Conservation (phyloP, 2,797 vertebrate species). For the Octomys mimax region DNA sequence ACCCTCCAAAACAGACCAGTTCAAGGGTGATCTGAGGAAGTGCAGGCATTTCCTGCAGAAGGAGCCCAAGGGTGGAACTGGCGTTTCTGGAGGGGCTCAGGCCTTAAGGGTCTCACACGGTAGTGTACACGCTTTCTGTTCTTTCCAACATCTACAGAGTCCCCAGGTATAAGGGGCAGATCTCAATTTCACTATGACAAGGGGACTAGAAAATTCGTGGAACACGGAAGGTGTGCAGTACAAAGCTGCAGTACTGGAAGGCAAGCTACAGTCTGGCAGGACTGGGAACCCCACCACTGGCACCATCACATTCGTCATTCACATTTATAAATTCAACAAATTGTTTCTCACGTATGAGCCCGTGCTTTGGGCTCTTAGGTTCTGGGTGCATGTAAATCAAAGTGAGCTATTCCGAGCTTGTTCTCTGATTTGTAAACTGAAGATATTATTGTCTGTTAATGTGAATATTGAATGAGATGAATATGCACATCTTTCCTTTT, state of each 20-base stretch:
- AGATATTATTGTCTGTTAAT: not conserved
- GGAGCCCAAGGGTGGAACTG: accelerated
- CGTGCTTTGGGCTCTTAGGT: not conserved
- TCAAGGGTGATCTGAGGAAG: not conserved
- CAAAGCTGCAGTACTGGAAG: not conserved
- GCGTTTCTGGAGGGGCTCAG: not conserved
- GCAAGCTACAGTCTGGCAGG: not conserved
- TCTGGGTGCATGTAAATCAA: not conserved
- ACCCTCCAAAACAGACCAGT: not conserved
- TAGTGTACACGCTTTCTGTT: not conserved
- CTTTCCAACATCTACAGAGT: not conserved
- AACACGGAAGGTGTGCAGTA: not conserved
- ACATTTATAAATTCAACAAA: not conserved
- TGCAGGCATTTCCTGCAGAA: not conserved
- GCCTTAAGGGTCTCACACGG: not conserved
- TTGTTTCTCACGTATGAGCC: not conserved
- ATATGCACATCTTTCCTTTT: not conserved
- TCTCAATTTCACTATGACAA: not conserved
- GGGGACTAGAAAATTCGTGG: not conserved
- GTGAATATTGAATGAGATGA: not conserved
- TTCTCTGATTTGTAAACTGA: not conserved
- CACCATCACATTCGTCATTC: not conserved
- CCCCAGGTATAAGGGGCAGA: not conserved
- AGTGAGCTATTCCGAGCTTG: not conserved
- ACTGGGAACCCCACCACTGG: not conserved